Base-by-base conservation (phyloP, 1,140 invertebrate species). In the Lysiphlebus fabarum region DNA sequence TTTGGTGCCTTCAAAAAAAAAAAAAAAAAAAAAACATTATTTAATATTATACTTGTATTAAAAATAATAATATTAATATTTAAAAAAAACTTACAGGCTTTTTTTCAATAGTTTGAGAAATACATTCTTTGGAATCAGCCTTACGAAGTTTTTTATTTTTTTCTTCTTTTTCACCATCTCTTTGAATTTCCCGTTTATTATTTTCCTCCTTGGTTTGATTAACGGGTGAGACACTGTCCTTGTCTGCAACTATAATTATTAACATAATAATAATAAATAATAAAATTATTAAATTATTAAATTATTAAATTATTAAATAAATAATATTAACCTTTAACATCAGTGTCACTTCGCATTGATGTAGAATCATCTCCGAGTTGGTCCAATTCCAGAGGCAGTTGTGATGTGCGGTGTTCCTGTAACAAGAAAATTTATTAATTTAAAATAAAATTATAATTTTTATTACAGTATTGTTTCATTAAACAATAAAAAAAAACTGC, bases 381-480 rank as follows among this genome's bases (percentile, higher is more conserved):
- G 70, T 92, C 90, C 84, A 91, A 84, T 81, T 91, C 90, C 86
- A 91, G 86, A 70, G 87, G 88, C 80, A 90, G 85, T 80, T 91
- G 89, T 71, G 89, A 91, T 72, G 86, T 88, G 83, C 90, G 90
- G 80, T 90, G 89, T 84, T 92, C 90, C 90, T 92, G 77, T 41
- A 64, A 64, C 41, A 56, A 50, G 0, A 38, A n/a, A n/a, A n/a
- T n/a, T 12, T 12, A 7, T 26, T 57, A 61, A 42, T 49, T 53
- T 40, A 26, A 61, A 59, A 45, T 38, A 37, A 6, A 33, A 51
- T 59, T 43, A 59, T 33, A 37, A 62, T 51, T 10, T 38, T 36
- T 4, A 10, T 5, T 12, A 51, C 7, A 37, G n/a, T 37, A 34
- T 34, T 10, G 9, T 51, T 59, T 54, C 58, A 8, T 26, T 56